Base-by-base conservation (phyloP, 2,797 vertebrate species). In the Hozukius guyotensis region DNA sequence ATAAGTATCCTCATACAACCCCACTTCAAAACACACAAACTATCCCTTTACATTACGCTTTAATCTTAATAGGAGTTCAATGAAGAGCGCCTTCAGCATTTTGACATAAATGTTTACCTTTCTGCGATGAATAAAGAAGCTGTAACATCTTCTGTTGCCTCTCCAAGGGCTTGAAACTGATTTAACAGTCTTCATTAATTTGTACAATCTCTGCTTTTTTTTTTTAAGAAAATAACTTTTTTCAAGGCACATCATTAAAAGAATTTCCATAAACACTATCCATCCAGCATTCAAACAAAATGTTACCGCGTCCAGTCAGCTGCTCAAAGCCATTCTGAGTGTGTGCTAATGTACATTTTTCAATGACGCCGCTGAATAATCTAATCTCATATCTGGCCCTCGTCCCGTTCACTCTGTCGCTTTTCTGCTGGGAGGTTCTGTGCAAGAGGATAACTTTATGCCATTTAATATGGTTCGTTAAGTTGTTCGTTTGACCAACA, bases 361-460 rank as follows among this genome's bases (percentile, higher is more conserved):
- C 80, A 88, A 75, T 76, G 86, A 89, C 46, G 86, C 70, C 81
- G 86, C 75, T 92, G 86, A 91, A 93, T 89, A 87, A 0, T 67
- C 53, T 82, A 93, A 94, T 94, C 91, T 94, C 91, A 88, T 81
- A 68, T 91, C 82, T 83, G 88, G 88, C 85, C 86, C 84, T 73
- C 34, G 13, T 80, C 79, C 31, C 77, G n/a, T 78, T 80, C 73
- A 16, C 46, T 77, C 67, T 27, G 61, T 80, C 85, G n/a, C 59
- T 71, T 86, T 62, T 73, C 82, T 67, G 53, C 79, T 75, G 92
- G 95, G 95, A 97, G 95, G 95, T 97, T 97, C 97, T 97, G 96
- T 96, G 96, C 97, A 94, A 97, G 95, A 96, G 95, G 91, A 94
- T 87, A 89, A 81, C 92, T 86, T 88, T 84, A 94, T 86, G 72